A percentile compares a stretch with the other conserved stretches of the same genome.
phyloP scores from a whole-genome alignment of 2,113 vertebrate genomes.

The Azemiops feae region DNA sequence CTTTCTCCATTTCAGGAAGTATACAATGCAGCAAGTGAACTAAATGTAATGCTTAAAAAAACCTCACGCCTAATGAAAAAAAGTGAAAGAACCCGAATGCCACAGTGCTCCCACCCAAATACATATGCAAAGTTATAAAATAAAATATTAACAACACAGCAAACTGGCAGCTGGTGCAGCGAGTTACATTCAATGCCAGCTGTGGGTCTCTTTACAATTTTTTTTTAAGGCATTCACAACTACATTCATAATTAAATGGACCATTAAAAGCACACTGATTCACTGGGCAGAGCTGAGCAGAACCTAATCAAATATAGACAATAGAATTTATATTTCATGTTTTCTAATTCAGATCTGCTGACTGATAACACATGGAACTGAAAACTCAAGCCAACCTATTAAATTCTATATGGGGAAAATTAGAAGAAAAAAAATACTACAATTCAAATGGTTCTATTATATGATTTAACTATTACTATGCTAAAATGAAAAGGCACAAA shows the following conservation, averaged over 20 bases:
- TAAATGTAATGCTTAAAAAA: conserved; percentile 48
- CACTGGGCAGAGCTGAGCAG: conserved; percentile 36
- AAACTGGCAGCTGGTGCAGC: conserved; percentile 56
- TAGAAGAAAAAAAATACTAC: not conserved
- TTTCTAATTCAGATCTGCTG: conserved; percentile 32
- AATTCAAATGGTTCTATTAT: not conserved
- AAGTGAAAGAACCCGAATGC: conserved; percentile 59
- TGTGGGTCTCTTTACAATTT: conserved; percentile 45
- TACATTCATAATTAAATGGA: conserved; percentile 50
- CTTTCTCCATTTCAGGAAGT: conserved; percentile 20
- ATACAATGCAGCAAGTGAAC: conserved; percentile 15
- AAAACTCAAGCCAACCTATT: conserved; percentile 27
- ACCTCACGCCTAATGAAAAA: conserved; percentile 35
- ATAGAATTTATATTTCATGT: conserved; percentile 15
- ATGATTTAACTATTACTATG: not conserved
- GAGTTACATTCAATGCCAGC: conserved; percentile 46
- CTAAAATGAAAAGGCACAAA: not conserved
- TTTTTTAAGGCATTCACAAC: conserved; percentile 50
- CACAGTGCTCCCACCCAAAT: conserved; percentile 57
- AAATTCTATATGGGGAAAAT: conserved; percentile 11
- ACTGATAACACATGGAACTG: conserved; percentile 28
- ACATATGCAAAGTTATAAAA: conserved; percentile 65
- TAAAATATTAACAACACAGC: conserved; percentile 61
- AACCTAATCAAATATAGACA: conserved; percentile 20
- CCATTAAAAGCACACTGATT: conserved; percentile 46